These are phyloP conservation scores for Eretmochelys imbricata DNA, from an alignment of 2,113 vertebrate species.

Conservation along the genomic window DNA sequence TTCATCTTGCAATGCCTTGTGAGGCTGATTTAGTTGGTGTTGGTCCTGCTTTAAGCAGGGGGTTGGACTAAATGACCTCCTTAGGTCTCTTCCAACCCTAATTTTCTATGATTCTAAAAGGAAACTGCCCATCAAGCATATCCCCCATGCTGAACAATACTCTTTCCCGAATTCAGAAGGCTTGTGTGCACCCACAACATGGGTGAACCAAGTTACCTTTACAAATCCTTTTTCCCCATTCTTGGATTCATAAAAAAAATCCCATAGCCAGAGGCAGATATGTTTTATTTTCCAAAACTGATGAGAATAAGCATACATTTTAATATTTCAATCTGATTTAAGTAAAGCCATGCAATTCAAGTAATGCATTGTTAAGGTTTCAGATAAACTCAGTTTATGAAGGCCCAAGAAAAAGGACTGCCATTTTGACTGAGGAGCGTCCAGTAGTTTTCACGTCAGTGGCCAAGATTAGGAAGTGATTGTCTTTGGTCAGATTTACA, in stretches of 20 bases:
- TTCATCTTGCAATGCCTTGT: not conserved
- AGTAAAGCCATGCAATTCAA: slow-evolving; percentile 36
- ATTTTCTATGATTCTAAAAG: not conserved
- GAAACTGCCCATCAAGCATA: not conserved
- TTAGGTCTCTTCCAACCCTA: too few species aligned
- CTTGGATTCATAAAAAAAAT: not conserved
- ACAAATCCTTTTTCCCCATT: not conserved
- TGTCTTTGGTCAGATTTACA: not conserved
- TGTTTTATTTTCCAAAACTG: slow-evolving; percentile 65
- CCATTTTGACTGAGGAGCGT: not conserved
- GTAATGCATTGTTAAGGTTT: not conserved
- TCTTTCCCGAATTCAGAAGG: not conserved
- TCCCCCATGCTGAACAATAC: not conserved
- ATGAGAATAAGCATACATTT: slow-evolving; percentile 30
- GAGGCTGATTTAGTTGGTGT: not conserved
- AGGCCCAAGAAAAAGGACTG: not conserved
- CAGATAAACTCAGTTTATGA: slow-evolving; percentile 8
- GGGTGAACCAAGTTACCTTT: not conserved
- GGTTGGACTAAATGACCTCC: too few species aligned
- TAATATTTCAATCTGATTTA: slow-evolving; percentile 27
- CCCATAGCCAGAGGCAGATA: not conserved
- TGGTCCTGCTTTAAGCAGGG: too few species aligned
- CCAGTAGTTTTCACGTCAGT: not conserved
- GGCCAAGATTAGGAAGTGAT: not conserved
- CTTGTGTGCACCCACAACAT: not conserved